These are phyloP conservation scores for Eutolmus rufibarbis DNA, from an alignment of 2,888 invertebrate species.

Conservation along the genomic window DNA sequence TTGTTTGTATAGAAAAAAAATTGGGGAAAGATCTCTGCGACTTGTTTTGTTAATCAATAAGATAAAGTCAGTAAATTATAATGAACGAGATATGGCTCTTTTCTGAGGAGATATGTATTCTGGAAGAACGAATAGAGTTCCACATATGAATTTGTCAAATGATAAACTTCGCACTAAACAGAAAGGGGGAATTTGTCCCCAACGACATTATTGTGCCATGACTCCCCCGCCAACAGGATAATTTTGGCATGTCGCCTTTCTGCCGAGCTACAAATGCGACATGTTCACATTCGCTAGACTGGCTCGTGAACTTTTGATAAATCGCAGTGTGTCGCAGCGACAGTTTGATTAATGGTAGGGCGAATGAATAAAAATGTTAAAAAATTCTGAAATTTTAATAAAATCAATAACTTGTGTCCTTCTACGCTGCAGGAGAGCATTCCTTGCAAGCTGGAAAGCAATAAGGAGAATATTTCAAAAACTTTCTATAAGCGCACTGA, in stretches of 20 bases:
- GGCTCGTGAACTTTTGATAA: slow-evolving; percentile 37
- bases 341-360: slow-evolving; percentile 39
- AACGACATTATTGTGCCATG: background rate
- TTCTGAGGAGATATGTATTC: background rate
- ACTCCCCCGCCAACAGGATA: background rate
- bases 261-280: slow-evolving; percentile 32
- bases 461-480: slow-evolving; percentile 30
- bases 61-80: background rate
- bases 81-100: background rate
- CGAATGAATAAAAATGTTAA: slow-evolving; percentile 41
- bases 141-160: background rate
- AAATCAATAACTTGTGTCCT: slow-evolving; percentile 37
- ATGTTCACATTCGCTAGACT: slow-evolving; percentile 41
- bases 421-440: background rate
- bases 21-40: no score
- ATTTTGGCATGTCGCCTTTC: slow-evolving; percentile 14
- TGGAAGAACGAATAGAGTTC: background rate
- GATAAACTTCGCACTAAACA: background rate
- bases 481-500: background rate
- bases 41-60: no score
- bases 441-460: background rate
- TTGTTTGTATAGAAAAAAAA: no score
- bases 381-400: slow-evolving; percentile 41
- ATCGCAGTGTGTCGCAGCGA: slow-evolving; percentile 37
- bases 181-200: background rate